A percentile compares a stretch with the other conserved stretches of the same genome.
These are phyloP conservation scores for Synergus japonicus DNA, from an alignment of 2,888 invertebrate species.

Conservation along the genomic window DNA sequence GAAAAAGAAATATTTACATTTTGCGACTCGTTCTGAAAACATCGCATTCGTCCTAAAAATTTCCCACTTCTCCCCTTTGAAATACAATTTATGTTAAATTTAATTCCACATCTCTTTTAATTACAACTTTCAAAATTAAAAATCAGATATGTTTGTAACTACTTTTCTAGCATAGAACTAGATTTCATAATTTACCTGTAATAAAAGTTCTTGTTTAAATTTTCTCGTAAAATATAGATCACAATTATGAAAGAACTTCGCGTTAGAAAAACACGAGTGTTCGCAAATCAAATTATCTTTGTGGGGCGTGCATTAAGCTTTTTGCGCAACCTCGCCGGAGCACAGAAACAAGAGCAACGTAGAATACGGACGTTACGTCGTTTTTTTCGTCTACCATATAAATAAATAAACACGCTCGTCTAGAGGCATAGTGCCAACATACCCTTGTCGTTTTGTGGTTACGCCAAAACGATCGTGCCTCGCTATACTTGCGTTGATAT, in stretches of 20 bases:
- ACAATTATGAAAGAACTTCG: not conserved
- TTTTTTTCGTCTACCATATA: not conserved
- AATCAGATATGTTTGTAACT: not conserved
- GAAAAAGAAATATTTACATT: too few species aligned
- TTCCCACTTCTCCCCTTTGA: too few species aligned
- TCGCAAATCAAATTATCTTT: constrained; percentile 3
- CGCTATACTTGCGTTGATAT: constrained; percentile 1
- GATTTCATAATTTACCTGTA: not conserved
- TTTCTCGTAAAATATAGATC: not conserved
- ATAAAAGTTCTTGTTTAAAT: not conserved
- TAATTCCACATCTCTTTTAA: too few species aligned
- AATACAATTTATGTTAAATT: too few species aligned
- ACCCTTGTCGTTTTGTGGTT: not conserved
- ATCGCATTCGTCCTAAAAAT: too few species aligned
- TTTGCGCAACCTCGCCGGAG: not conserved
- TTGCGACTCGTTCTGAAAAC: too few species aligned
- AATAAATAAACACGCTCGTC: not conserved
- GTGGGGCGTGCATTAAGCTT: constrained; percentile 1
- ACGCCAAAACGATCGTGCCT: not conserved
- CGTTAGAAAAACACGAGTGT: not conserved
- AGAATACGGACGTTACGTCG: not conserved
- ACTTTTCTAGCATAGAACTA: not conserved
- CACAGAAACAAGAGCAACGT: not conserved
- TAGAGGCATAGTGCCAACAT: constrained; percentile 1
- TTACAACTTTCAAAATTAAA: too few species aligned